Percentiles rank a stretch among this genome's conserved stretches.
Evolutionary conservation across 2,888 invertebrate species (phyloP).

Genomic region (Smittia aterrima): DNA sequence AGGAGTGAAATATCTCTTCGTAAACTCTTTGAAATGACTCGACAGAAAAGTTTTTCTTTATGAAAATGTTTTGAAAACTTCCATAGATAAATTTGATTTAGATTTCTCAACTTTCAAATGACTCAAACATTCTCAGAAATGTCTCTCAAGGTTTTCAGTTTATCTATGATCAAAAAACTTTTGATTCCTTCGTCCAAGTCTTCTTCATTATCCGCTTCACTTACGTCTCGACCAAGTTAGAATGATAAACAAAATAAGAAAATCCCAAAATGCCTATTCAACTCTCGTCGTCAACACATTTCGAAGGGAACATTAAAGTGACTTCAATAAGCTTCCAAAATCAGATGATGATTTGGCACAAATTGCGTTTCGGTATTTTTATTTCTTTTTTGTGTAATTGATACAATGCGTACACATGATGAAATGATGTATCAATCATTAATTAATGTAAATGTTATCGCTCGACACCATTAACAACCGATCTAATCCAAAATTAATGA

Average conservation of each 20-base stretch:
- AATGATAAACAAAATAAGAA: neutral
- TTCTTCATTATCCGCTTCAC: too few species aligned
- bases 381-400: slow-evolving; percentile 4
- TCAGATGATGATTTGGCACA: slow-evolving; percentile 8
- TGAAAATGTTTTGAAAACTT: neutral
- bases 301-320: neutral
- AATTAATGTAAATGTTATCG: slow-evolving; percentile 25
- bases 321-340: slow-evolving; percentile 14
- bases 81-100: neutral
- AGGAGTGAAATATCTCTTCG: neutral
- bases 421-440: slow-evolving; percentile 30
- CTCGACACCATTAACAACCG: neutral
- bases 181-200: too few species aligned
- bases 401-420: slow-evolving; percentile 7
- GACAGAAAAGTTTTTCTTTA: neutral
- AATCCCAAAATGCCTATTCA: neutral
- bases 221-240: too few species aligned
- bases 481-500: slow-evolving; percentile 28
- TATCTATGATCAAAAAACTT: too few species aligned
- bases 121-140: too few species aligned
- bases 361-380: neutral
- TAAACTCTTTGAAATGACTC: neutral
- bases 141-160: too few species aligned
- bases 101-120: neutral
- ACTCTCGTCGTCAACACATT: slow-evolving; percentile 2